Percentiles rank a stretch among this genome's conserved stretches.
Evolutionary conservation across 2,797 vertebrate species (phyloP).

Genomic region (Carcharodon carcharias): DNA sequence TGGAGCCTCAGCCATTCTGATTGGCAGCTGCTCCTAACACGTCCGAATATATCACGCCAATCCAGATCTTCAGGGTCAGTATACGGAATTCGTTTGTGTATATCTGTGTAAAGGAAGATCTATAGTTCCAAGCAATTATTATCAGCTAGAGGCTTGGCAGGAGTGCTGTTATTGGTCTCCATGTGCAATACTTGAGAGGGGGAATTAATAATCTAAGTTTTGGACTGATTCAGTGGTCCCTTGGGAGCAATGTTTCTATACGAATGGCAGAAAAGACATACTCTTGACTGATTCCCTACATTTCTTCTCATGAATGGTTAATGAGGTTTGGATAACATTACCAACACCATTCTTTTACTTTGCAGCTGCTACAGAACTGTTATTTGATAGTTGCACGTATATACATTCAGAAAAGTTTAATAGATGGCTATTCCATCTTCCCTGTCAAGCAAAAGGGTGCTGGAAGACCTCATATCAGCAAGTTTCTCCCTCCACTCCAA

Average conservation of each 20-base stretch:
- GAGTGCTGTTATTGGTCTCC: background rate
- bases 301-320: background rate
- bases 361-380: background rate
- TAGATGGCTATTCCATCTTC: background rate
- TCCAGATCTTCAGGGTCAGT: background rate
- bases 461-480: background rate
- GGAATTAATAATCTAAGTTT: background rate
- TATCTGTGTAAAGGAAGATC: background rate
- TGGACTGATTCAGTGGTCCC: background rate
- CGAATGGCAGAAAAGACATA: background rate
- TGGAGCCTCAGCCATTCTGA: background rate
- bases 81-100: background rate
- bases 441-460: background rate
- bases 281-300: background rate
- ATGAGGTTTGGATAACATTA: no score
- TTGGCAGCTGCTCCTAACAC: background rate
- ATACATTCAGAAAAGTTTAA: background rate
- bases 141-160: background rate
- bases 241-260: background rate
- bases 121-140: no score
- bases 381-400: background rate
- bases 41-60: background rate
- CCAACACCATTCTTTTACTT: background rate
- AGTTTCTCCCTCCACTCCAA: background rate
- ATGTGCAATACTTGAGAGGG: background rate